Conservation (phyloP, 2,113 vertebrate genomes). For the Gymnarchus niloticus region DNA sequence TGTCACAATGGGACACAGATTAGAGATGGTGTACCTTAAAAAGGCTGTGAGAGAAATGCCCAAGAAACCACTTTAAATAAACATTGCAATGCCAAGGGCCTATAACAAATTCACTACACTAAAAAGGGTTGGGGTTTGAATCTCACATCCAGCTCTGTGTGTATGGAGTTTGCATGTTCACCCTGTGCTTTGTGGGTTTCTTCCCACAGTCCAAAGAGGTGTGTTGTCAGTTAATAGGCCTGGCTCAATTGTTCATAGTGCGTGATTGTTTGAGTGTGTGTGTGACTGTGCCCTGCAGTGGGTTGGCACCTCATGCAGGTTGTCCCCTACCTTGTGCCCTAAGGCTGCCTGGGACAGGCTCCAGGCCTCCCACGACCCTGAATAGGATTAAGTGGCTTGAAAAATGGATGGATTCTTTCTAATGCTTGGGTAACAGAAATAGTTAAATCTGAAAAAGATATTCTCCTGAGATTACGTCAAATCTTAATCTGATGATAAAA, state of each 20-base stretch:
- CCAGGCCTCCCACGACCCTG: too few species aligned
- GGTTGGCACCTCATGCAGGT: too few species aligned
- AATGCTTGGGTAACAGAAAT: neutral
- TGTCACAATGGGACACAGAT: neutral
- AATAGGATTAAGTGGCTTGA: neutral
- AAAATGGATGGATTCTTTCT: neutral
- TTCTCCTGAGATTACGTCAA: neutral
- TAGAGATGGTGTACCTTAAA: neutral
- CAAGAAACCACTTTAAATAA: neutral
- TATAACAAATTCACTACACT: neutral
- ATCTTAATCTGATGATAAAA: neutral
- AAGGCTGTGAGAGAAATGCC: neutral
- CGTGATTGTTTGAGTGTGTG: too few species aligned
- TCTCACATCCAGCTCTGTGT: neutral
- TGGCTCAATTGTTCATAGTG: too few species aligned
- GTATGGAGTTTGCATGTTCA: too few species aligned
- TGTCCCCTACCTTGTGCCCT: neutral
- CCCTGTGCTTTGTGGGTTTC: too few species aligned
- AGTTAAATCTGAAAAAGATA: neutral
- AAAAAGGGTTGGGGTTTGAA: neutral
- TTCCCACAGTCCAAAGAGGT: too few species aligned
- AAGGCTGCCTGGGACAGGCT: neutral
- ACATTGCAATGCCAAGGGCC: neutral
- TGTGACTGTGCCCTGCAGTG: too few species aligned
- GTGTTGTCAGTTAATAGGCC: too few species aligned